Evolutionary conservation across 2,113 vertebrate genomes (phyloP).

Genomic region (pig (Sus scrofa)): T2T-Sscrofa CM000817.6:125136001-125136500

Average conservation of each 20-base stretch:
- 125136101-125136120: not conserved
- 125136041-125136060: not conserved
- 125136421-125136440: fast-evolving
- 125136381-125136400: not conserved
- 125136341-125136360: not conserved
- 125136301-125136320: not conserved
- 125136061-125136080: not conserved
- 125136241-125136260: not conserved
- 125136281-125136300: not conserved
- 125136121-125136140: not conserved
- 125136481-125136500: not conserved
- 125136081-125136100: not conserved
- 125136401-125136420: not conserved
- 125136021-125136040: not conserved
- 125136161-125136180: not conserved
- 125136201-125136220: not conserved
- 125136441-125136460: not conserved
- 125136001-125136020: not conserved
- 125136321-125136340: not conserved
- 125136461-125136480: not conserved
- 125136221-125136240: not conserved
- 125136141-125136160: not conserved
- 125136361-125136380: not conserved
- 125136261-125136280: not conserved
- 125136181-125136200: not conserved